These are phyloP conservation scores for Cavia porcellus DNA, from an alignment of 2,113 vertebrate genomes.

Conservation along the genomic window DNA sequence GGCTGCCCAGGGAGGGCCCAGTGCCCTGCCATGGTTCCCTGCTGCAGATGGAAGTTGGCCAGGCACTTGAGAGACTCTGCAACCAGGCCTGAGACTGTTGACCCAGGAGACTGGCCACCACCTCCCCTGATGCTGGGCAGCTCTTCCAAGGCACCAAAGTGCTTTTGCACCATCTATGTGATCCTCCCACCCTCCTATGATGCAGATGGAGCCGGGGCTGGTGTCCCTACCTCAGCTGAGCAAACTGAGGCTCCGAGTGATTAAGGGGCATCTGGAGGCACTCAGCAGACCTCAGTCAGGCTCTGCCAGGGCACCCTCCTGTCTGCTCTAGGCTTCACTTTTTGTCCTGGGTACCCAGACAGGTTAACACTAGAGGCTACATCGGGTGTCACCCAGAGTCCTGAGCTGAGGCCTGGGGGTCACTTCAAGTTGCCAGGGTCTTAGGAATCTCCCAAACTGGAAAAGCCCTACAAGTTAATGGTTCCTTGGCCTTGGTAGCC, in stretches of 20 bases:
- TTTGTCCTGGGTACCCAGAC: background rate
- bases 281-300: background rate
- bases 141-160: background rate
- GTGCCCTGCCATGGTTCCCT: background rate
- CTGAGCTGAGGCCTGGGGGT: background rate
- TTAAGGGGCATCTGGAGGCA: background rate
- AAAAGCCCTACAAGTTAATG: background rate
- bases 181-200: background rate
- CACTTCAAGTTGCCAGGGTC: background rate
- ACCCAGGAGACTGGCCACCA: background rate
- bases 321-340: background rate
- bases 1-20: background rate
- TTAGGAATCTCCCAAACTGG: background rate
- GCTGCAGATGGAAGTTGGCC: background rate
- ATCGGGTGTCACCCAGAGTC: background rate
- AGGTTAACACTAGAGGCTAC: background rate
- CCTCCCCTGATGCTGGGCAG: background rate
- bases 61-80: background rate
- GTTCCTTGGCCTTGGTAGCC: background rate
- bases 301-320: background rate
- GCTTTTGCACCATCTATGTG: background rate
- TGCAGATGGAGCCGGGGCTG: background rate
- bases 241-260: background rate
- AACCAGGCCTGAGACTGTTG: background rate
- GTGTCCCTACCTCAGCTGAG: background rate